These are phyloP conservation scores for Sitta europaea DNA, from an alignment of 2,113 vertebrate species.

Conservation along the genomic window DNA sequence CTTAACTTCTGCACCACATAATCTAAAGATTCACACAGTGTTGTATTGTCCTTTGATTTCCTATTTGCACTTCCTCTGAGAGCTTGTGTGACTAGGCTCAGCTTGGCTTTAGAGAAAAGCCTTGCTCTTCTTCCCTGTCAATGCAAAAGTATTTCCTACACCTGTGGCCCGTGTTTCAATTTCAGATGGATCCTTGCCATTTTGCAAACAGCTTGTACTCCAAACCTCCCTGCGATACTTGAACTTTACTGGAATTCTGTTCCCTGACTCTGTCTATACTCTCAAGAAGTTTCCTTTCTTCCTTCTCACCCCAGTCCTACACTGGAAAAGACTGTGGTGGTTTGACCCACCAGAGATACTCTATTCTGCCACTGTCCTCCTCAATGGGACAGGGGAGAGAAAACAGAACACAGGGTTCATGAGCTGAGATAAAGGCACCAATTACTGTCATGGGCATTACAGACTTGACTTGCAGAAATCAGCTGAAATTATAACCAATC, in stretches of 20 bases:
- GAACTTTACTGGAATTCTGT: neutral
- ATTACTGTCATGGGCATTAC: neutral
- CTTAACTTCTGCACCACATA: neutral
- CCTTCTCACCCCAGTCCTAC: neutral
- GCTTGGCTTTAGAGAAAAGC: neutral
- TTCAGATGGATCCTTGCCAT: neutral
- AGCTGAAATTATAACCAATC: neutral
- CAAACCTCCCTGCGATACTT: neutral
- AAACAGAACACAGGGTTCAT: neutral
- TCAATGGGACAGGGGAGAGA: neutral
- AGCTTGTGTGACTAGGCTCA: neutral
- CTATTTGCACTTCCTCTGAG: neutral
- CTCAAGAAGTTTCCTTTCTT: neutral
- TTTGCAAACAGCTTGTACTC: neutral
- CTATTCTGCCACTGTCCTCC: neutral
- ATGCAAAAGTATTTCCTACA: neutral
- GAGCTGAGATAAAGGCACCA: neutral
- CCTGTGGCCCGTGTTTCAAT: neutral
- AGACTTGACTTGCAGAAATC: neutral
- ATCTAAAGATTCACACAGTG: neutral
- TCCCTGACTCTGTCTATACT: neutral
- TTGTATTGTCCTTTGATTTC: neutral
- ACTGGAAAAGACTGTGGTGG: neutral
- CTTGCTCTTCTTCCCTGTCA: neutral
- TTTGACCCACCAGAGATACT: neutral